phyloP scores from a whole-genome alignment of 2,113 vertebrate species.

The Vombatus ursinus region DNA sequence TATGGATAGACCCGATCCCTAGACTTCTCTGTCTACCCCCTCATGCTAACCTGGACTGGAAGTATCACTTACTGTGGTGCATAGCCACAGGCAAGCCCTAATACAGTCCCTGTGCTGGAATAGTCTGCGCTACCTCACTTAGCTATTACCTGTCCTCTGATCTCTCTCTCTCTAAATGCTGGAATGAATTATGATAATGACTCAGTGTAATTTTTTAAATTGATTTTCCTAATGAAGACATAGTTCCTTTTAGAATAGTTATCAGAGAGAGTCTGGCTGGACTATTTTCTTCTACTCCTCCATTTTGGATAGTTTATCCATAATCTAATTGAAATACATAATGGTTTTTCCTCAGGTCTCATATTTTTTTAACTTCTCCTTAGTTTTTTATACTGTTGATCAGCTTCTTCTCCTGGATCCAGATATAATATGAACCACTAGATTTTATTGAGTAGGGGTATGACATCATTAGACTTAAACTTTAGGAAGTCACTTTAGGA shows the following conservation, averaged over 20 bases:
- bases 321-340: not conserved
- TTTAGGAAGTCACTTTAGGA: not conserved
- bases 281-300: not conserved
- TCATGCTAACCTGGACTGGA: not conserved
- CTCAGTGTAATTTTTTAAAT: not conserved
- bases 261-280: not conserved
- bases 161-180: not conserved
- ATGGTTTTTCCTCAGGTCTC: not conserved
- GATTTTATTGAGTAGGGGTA: not conserved
- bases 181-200: not conserved
- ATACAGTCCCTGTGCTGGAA: not conserved
- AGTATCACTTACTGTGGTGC: not conserved
- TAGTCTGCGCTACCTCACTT: not conserved
- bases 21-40: not conserved
- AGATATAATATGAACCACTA: not conserved
- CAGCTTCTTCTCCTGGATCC: not conserved
- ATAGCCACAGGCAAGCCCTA: not conserved
- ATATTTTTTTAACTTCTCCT: not conserved
- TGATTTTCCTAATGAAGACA: not conserved
- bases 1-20: not conserved
- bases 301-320: not conserved
- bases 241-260: not conserved
- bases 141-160: not conserved
- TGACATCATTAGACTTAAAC: not conserved
- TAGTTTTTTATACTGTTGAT: not conserved